Conservation (phyloP, 37 sponge, comb jelly and placozoan genomes). For the Bolinopsis microptera region DNA sequence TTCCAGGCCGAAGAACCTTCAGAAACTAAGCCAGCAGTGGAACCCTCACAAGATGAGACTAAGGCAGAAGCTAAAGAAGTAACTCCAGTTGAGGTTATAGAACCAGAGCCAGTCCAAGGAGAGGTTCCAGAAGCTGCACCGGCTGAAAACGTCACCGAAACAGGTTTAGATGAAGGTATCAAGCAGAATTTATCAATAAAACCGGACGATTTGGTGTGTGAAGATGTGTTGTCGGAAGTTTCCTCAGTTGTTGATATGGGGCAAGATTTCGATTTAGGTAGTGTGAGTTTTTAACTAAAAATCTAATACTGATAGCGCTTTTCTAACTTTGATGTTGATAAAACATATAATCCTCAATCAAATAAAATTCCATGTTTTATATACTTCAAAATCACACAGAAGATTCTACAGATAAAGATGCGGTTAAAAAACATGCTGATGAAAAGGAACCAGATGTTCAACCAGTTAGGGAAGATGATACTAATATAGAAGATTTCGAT, state of each 20-base stretch:
- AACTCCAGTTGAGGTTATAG: not conserved
- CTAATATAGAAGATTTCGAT: constrained; percentile 55
- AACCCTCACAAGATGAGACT: not conserved
- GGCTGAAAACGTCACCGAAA: not conserved
- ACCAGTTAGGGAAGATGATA: constrained; percentile 2
- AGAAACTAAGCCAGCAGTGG: not conserved
- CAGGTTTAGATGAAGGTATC: not conserved
- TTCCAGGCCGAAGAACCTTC: not conserved
- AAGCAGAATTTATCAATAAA: not conserved
- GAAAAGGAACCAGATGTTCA: not conserved
- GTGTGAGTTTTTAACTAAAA: not conserved
- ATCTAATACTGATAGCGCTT: no score
- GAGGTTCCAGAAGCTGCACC: constrained; percentile 30
- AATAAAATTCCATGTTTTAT: no score
- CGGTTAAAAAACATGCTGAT: not conserved
- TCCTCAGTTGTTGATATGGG: not conserved
- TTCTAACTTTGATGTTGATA: no score
- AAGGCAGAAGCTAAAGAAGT: not conserved
- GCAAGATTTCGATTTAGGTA: not conserved
- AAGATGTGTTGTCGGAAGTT: constrained; percentile 31
- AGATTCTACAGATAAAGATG: not conserved
- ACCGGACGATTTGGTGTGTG: constrained; percentile 44
- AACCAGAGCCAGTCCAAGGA: not conserved
- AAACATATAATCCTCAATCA: no score
- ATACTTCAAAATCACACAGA: not conserved